Evolutionary conservation across 2,888 invertebrate genomes (phyloP), one percentile per base, ranked within the genome.

Genomic region (Hypolimnas misippus): DNA sequence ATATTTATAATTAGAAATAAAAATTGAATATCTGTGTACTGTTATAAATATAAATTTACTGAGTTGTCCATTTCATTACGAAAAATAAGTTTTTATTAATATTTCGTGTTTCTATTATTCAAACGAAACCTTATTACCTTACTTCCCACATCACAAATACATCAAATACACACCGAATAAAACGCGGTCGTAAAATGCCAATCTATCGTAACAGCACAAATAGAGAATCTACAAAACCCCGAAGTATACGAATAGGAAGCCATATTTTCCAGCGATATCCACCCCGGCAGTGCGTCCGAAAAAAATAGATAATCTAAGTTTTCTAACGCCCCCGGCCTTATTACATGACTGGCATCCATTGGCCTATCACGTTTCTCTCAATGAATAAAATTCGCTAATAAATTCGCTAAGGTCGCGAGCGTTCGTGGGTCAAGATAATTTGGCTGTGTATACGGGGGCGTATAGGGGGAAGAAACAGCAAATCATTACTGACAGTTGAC

Each of bases 401-500:
- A 61, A 63, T 56, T 49, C 46, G 42, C 12, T 44, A 31, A 63
- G 17, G 50, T 44, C 50, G 51, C 54, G 42, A 55, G 55, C 35
- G 53, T 57, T 57, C 25, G 42, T 3, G 68, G 83, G 65, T 82
- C 79, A 63, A 42, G 4, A 1, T 70, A 71, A 59, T 62, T 51
- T 83, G 81, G 87, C 64, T 60, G 62, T 73, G 60, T 71, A 55
- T 66, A 74, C 73, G 90, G 84, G 89, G 91, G 91, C 87, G 91
- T 84, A 79, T 69, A 79, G 85, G 82, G 87, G 74, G 87, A 84
- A 83, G 85, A 77, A 79, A 84, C 83, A 87, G 91, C 92, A 92
- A 92, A 92, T 92, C 92, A 92, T 92, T 91, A 89, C 89, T 92
- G 92, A 92, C 92, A 92, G 92, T 90, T 92, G 92, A 92, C 92